Base-by-base conservation (phyloP, 2,113 vertebrate species). In the Microcebus murinus region DNA sequence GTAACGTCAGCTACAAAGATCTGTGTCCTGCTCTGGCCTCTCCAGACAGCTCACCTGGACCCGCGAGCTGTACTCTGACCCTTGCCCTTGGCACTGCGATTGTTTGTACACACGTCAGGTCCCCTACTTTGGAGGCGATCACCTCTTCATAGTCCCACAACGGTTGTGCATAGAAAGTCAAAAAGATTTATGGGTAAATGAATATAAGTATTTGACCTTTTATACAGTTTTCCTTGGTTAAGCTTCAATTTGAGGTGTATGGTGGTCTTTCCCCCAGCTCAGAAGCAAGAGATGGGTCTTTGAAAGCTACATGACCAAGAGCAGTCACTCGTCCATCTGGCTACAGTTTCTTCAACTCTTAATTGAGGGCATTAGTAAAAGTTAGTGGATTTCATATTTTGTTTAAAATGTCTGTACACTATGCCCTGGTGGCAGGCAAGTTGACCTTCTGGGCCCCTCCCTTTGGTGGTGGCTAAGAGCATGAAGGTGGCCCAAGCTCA, bases 301-400 rank as follows among this genome's bases (percentile, higher is more conserved):
- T 34, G 0, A 45, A 5, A 18, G 20, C 29, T 14, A 5, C 11
- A 1, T 48, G 17, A 27, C 10, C 10, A 20, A 0, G 4, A 31
- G 18, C 6, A 20, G 8, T 34, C 21, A 5, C 20, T 52, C 3
- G 13, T 12, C 3, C 6, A 45, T 9, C 3, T n/a, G 63, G 6
- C n/a, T 59, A 50, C 25, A 14, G 18, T 36, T 29, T 20, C n/a
- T 39, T 82, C 45, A 71, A 8, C 31, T 8, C 57, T 31, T 36
- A 36, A 31, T 1, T 67, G 31, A 8, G 25, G 25, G 17, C 8
- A 42, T 29, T 50, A 36, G 4, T 20, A 13, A 21, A 4, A 1
- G 31, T 27, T 17, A 3, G 18, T 39, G 21, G 52, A 48, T 17
- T 63, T 71, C 18, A 42, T 27, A 18, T 80, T 45, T 89, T 50